Percentiles rank a stretch among this genome's conserved stretches.
Evolutionary conservation across 2,797 vertebrate genomes (phyloP).

Genomic region (Cryptoblepharus egeriae): DNA sequence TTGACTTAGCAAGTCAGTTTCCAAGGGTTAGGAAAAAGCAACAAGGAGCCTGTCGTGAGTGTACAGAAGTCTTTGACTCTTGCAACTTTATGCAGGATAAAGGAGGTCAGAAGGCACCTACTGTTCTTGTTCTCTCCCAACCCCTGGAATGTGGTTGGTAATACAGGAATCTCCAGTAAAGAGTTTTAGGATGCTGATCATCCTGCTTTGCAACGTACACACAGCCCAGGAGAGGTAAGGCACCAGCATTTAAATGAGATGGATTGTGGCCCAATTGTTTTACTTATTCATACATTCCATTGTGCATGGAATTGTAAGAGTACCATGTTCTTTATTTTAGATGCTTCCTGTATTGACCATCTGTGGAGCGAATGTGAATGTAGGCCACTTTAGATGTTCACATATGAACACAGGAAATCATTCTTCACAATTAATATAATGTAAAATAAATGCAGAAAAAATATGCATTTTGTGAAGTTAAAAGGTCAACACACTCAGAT

Average conservation of each 20-base stretch:
- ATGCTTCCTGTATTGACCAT: slow-evolving; percentile 27
- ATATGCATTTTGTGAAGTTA: slow-evolving; percentile 31
- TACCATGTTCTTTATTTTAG: slow-evolving; percentile 14
- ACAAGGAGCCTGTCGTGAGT: neutral
- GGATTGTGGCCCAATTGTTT: neutral
- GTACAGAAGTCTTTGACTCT: neutral
- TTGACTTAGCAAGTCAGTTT: neutral
- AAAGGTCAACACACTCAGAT: slow-evolving; percentile 50
- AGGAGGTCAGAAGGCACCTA: neutral
- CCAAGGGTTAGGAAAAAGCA: neutral
- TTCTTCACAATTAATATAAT: slow-evolving; percentile 38
- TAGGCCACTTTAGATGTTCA: slow-evolving; percentile 22
- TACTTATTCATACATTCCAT: neutral
- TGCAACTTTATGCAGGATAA: too few relatives aligned
- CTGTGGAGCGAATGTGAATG: slow-evolving; percentile 5
- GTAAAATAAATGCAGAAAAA: slow-evolving; percentile 50
- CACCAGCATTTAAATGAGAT: neutral
- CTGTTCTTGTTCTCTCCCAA: neutral
- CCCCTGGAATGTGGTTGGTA: neutral
- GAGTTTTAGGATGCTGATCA: neutral
- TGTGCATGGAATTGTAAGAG: neutral
- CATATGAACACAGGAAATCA: slow-evolving; percentile 15
- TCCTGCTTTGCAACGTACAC: too few relatives aligned
- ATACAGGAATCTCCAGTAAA: neutral
- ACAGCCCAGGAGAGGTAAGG: neutral